A percentile compares a stretch with the other conserved stretches of the same genome.
Conservation (phyloP, 2,113 vertebrate species). For the Notarius lentiginosus region DNA sequence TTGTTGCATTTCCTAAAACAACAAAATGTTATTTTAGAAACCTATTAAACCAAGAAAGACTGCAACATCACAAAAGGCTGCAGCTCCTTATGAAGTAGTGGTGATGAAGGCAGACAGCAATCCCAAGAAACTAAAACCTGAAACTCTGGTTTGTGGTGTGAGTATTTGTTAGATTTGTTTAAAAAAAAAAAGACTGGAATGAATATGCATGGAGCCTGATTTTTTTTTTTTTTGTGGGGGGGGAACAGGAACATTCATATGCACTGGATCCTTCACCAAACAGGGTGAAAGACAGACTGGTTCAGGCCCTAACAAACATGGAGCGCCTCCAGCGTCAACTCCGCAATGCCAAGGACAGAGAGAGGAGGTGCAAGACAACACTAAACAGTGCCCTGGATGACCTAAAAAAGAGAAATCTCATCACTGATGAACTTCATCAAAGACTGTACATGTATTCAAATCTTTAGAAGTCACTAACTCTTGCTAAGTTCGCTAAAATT, state of each 20-base stretch:
- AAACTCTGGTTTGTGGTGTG: slow-evolving; percentile 23
- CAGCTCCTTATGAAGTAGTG: slow-evolving; percentile 23
- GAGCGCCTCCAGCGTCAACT: slow-evolving; percentile 30
- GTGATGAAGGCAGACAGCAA: slow-evolving; percentile 18
- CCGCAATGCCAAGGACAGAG: slow-evolving; percentile 24
- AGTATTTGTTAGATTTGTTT: neutral
- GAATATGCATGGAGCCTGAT: neutral
- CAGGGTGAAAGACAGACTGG: slow-evolving; percentile 17
- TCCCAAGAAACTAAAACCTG: neutral
- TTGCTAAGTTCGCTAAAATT: neutral
- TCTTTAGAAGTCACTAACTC: slow-evolving; percentile 19
- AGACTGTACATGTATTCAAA: slow-evolving; percentile 13
- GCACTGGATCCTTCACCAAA: slow-evolving; percentile 25
- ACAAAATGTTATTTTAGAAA: slow-evolving; percentile 11
- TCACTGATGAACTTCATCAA: slow-evolving; percentile 26
- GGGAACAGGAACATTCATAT: slow-evolving; percentile 14
- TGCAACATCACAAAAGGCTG: slow-evolving; percentile 27
- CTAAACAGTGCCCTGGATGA: slow-evolving; percentile 32
- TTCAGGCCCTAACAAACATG: slow-evolving; percentile 20
- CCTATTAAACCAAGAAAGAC: slow-evolving; percentile 31
- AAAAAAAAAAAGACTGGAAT: neutral
- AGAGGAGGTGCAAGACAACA: slow-evolving; percentile 26
- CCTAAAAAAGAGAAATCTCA: slow-evolving; percentile 24
- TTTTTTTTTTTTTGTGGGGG: neutral
- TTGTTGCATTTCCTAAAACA: neutral